Evolutionary conservation across 2,113 vertebrate genomes (phyloP).

Genomic region (Clarias macrocephalus): DNA sequence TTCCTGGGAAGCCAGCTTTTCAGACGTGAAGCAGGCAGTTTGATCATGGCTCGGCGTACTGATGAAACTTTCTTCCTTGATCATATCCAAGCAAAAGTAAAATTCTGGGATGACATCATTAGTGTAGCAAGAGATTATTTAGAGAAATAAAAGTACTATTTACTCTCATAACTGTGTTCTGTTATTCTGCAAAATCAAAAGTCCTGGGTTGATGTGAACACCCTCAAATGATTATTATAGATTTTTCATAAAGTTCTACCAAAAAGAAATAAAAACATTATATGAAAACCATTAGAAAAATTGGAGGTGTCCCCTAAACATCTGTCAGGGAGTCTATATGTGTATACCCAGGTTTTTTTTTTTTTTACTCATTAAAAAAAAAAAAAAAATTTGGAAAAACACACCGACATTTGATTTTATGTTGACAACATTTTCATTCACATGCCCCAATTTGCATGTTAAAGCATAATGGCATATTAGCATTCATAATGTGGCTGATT

Average conservation of each 20-base stretch:
- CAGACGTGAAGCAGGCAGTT: too few relatives aligned
- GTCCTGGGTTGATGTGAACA: too few relatives aligned
- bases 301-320: neutral
- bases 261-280: neutral
- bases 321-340: neutral
- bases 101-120: too few relatives aligned
- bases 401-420: neutral
- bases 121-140: too few relatives aligned
- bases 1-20: too few relatives aligned
- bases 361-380: neutral
- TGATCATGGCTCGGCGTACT: too few relatives aligned
- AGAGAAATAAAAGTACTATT: too few relatives aligned
- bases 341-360: neutral
- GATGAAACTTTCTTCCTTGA: too few relatives aligned
- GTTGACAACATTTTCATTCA: constrained; percentile 12
- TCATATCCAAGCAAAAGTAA: too few relatives aligned
- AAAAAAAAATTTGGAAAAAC: neutral
- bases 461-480: constrained; percentile 20
- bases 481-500: constrained; percentile 6
- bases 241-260: neutral
- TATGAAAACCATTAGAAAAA: neutral
- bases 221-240: neutral
- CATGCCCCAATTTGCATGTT: constrained; percentile 13
- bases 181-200: too few relatives aligned
- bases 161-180: too few relatives aligned